Evolutionary conservation across 2,113 vertebrate species (phyloP).

Genomic region (Tetrax tetrax): DNA sequence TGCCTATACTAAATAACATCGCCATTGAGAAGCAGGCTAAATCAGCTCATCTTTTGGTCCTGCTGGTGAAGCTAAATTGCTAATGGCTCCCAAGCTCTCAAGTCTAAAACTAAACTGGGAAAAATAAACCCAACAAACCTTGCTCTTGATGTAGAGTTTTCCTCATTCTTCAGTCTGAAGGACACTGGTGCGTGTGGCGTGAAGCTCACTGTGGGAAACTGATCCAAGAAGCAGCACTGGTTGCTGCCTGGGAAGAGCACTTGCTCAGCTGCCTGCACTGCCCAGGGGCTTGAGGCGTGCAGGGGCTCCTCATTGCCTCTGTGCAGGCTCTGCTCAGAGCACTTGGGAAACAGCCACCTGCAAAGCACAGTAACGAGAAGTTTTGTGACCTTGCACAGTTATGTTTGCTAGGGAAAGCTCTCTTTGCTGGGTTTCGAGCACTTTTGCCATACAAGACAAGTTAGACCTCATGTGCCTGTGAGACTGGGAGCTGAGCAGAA

Average conservation of each 20-base stretch:
- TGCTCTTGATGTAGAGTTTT: not conserved
- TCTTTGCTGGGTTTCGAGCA: not conserved
- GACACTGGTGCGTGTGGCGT: not conserved
- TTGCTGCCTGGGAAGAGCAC: not conserved
- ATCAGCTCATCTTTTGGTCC: not conserved
- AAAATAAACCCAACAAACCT: not conserved
- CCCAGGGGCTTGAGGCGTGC: not conserved
- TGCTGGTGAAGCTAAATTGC: not conserved
- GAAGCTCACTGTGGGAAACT: fast-evolving
- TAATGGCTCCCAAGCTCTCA: not conserved
- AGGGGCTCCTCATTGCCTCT: not conserved
- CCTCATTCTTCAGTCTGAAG: not conserved
- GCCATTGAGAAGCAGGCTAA: not conserved
- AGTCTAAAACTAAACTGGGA: not conserved
- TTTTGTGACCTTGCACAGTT: not conserved
- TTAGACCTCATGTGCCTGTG: not conserved
- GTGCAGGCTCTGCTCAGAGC: fast-evolving
- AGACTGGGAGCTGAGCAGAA: not conserved
- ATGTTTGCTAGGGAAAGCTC: not conserved
- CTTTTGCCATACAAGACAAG: not conserved
- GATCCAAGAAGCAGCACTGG: not conserved
- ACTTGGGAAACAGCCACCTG: not conserved
- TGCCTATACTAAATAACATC: not conserved
- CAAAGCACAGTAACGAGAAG: fast-evolving
- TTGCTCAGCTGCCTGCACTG: not conserved